Evolutionary conservation across 2,888 invertebrate species (phyloP).

Genomic region (Dendrolimus pini): DNA sequence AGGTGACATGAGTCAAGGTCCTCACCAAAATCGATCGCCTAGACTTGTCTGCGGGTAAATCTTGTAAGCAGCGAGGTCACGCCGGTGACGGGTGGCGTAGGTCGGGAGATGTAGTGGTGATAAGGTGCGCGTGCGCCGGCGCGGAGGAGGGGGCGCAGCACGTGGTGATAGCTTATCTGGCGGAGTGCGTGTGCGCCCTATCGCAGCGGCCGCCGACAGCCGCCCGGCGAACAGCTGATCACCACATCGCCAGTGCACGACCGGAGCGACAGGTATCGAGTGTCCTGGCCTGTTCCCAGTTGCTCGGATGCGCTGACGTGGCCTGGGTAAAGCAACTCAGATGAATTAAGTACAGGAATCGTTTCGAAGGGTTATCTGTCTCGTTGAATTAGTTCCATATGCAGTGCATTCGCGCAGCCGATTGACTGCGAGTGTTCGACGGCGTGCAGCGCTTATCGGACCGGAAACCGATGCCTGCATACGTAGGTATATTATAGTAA

Average conservation of each 20-base stretch:
- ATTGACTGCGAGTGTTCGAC: too few relatives aligned
- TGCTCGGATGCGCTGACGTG: too few relatives aligned
- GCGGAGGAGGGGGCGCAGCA: constrained; percentile 16
- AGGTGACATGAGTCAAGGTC: too few relatives aligned
- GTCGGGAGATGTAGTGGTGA: constrained; percentile 37
- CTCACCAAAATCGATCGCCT: too few relatives aligned
- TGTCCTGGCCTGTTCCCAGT: neutral
- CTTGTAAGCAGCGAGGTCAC: neutral
- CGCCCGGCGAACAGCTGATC: constrained; percentile 24
- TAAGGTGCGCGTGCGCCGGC: constrained; percentile 17
- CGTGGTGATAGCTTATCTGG: constrained; percentile 36
- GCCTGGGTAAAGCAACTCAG: too few relatives aligned
- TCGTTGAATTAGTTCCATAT: too few relatives aligned
- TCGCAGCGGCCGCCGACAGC: constrained; percentile 11
- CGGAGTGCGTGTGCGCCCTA: constrained; percentile 12
- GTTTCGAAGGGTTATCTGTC: too few relatives aligned
- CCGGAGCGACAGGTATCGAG: neutral
- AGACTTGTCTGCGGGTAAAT: too few relatives aligned
- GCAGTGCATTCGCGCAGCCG: too few relatives aligned
- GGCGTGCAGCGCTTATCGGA: neutral
- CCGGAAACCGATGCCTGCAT: neutral
- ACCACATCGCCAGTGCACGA: constrained; percentile 7
- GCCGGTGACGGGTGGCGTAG: constrained; percentile 20
- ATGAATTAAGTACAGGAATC: too few relatives aligned
- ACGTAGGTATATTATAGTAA: neutral